Conservation (phyloP, 2,888 invertebrate species). For the Cataglyphis livida region DNA sequence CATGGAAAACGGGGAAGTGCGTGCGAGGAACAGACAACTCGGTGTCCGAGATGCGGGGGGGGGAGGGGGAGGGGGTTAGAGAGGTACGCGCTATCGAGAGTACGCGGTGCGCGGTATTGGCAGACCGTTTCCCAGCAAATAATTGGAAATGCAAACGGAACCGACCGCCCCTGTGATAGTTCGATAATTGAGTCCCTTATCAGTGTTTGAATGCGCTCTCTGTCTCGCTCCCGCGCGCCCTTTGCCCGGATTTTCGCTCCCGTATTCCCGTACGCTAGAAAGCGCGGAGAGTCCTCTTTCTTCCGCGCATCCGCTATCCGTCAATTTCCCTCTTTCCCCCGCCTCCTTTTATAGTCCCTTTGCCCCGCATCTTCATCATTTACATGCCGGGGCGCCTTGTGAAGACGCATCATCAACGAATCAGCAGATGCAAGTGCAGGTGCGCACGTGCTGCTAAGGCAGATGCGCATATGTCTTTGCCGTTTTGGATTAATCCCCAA, state of each 20-base stretch:
- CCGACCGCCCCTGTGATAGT: constrained; percentile 83
- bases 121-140: constrained; percentile 85
- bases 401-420: constrained; percentile 31
- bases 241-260: constrained; percentile 20
- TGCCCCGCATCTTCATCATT: constrained; percentile 33
- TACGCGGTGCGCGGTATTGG: constrained; percentile 84
- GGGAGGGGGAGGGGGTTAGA: constrained; percentile 40
- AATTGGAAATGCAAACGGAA: constrained; percentile 86
- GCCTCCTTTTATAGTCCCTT: neutral
- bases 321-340: neutral
- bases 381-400: constrained; percentile 13
- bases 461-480: constrained; percentile 41
- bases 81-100: constrained; percentile 78
- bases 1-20: constrained; percentile 27
- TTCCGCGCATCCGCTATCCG: constrained; percentile 31
- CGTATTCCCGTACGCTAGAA: constrained; percentile 23
- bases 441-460: constrained; percentile 54
- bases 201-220: constrained; percentile 81
- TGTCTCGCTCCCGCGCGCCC: constrained; percentile 58
- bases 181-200: constrained; percentile 86
- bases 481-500: neutral
- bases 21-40: constrained; percentile 34
- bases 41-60: constrained; percentile 53
- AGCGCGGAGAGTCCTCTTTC: constrained; percentile 18
- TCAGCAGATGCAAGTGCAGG: constrained; percentile 41